Evolutionary conservation across 2,113 vertebrate genomes (phyloP), one percentile per base, ranked within the genome.

Genomic region (Phalacrocorax brasilianus): DNA sequence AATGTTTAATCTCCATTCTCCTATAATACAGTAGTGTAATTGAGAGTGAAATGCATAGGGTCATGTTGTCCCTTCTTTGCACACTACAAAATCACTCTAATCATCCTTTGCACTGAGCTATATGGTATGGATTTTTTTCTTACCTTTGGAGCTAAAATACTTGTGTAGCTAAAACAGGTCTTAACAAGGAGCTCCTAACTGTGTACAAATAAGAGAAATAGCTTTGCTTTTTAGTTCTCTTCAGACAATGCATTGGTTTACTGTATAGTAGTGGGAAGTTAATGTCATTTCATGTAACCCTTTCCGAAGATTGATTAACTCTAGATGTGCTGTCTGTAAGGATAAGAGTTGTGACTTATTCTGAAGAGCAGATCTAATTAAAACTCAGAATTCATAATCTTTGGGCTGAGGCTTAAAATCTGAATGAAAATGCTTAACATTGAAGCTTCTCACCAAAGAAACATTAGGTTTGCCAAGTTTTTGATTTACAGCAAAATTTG

Each of bases 1-100:
- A 94, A 94, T 92, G 53, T 75, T 91, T 85, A 71, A 95, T 95
- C 73, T 77, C 80, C 35, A 33, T 81, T 95, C 61, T 73, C 53
- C 75, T 81, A 1, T 61, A 81, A 63, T 47, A 42, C 42, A 33
- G 28, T 27, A 20, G n/a, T 52, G 73, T 84, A 92, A 95, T 62
- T 71, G 83, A 74, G 80, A 92, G 65, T 75, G 85, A 66, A 92
- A 95, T 83, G 65, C 45, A n/a, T 15, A 23, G 67, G 76, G 68
- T 32, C 52, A 56, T 45, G 14, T 35, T 85, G 55, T 68, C 61
- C 53, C 53, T 89, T 91, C 53, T 30, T 82, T 85, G 30, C 19
- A 78, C 85, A 21, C 65, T 66, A 21, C 45, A 77, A 30, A 73
- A 92, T 58, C 72, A 74, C 76, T 79, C 40, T 77, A 12, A 78